Conservation (phyloP, 2,888 invertebrate species). For the Ophion slaviceki region DNA sequence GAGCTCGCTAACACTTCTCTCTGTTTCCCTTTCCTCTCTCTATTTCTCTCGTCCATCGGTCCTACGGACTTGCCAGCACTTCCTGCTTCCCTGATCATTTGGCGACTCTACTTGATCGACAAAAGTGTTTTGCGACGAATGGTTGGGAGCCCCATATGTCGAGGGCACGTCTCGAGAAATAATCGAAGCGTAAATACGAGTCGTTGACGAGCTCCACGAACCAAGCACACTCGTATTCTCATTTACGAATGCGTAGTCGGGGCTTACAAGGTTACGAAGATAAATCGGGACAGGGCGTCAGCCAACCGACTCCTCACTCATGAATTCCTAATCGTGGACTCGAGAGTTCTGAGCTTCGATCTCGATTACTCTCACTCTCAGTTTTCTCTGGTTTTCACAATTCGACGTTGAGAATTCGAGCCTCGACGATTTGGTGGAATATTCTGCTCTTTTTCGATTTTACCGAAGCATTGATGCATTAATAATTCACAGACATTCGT, state of each 20-base stretch:
- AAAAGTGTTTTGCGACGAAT: slow-evolving; percentile 81
- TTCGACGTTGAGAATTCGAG: not conserved
- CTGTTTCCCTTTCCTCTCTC: slow-evolving; percentile 2
- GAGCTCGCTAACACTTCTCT: not conserved
- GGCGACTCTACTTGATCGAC: slow-evolving; percentile 81
- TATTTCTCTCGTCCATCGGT: not conserved
- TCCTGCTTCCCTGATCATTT: slow-evolving; percentile 74
- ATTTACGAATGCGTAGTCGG: not conserved
- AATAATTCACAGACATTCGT: too few species aligned
- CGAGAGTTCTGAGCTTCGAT: slow-evolving; percentile 63
- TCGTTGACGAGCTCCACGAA: not conserved
- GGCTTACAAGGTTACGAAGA: not conserved
- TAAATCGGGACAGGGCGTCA: not conserved
- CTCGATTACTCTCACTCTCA: slow-evolving; percentile 64
- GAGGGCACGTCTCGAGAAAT: slow-evolving; percentile 65
- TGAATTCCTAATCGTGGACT: slow-evolving; percentile 45
- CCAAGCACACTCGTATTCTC: too few species aligned
- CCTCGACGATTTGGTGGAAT: not conserved
- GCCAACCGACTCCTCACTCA: slow-evolving; percentile 26
- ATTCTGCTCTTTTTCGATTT: not conserved
- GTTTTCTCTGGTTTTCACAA: slow-evolving; percentile 5
- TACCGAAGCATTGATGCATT: not conserved
- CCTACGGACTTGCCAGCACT: slow-evolving; percentile 57
- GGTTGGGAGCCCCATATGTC: slow-evolving; percentile 73
- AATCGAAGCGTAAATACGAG: slow-evolving; percentile 54